Percentiles rank a stretch among this genome's conserved stretches.
These are phyloP conservation scores for Argyrosomus japonicus DNA, from an alignment of 2,113 vertebrate genomes.

Conservation along the genomic window DNA sequence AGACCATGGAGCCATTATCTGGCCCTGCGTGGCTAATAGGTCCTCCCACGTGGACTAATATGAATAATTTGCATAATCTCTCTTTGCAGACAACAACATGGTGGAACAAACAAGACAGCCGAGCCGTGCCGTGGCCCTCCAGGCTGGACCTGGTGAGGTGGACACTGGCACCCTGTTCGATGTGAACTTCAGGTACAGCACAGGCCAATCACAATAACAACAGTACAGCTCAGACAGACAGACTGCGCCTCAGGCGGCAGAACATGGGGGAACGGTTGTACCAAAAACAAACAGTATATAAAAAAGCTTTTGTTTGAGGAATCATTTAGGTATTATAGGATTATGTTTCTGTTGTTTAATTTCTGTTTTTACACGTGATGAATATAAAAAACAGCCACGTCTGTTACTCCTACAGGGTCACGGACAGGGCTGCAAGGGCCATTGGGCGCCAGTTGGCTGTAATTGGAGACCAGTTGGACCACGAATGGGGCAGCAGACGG, in stretches of 20 bases:
- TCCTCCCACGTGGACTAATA: neutral
- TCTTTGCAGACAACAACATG: conserved; percentile 76
- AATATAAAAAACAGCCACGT: neutral
- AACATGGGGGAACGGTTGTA: neutral
- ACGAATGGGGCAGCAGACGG: conserved; percentile 58
- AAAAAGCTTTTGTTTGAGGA: neutral
- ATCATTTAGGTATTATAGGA: neutral
- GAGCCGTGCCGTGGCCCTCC: conserved; percentile 63
- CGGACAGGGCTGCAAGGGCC: conserved; percentile 71
- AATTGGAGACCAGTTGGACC: conserved; percentile 89
- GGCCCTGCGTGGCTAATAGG: neutral
- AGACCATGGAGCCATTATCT: conserved; percentile 9
- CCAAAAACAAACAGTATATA: conserved; percentile 10
- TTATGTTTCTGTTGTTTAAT: neutral
- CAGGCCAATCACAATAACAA: neutral
- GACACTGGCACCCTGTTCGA: conserved; percentile 52
- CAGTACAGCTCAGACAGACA: neutral
- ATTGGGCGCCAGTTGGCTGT: conserved; percentile 88
- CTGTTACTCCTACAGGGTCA: conserved; percentile 40
- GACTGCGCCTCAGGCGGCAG: neutral
- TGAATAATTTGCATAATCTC: conserved; percentile 28
- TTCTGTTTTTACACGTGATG: neutral
- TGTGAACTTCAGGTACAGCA: conserved; percentile 65
- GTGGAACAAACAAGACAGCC: conserved; percentile 77
- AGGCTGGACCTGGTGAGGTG: conserved; percentile 82